A percentile compares a stretch with the other conserved stretches of the same genome.
Evolutionary conservation across 2,797 vertebrate genomes (phyloP).

Genomic region (Acipenser oxyrinchus): DNA sequence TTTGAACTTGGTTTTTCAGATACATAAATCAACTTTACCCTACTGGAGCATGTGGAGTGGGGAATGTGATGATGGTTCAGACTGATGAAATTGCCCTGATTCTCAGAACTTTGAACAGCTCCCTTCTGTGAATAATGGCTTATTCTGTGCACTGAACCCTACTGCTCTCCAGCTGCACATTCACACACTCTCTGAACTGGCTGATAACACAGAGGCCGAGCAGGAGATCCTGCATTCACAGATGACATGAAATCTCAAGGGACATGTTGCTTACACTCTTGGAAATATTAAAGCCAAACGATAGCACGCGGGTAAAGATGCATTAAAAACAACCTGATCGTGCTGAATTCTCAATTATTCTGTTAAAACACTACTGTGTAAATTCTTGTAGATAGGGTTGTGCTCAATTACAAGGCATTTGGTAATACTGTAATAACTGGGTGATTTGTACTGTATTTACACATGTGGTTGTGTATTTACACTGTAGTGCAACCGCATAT

Average conservation of each 20-base stretch:
- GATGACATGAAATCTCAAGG: neutral
- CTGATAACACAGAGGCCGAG: slow-evolving; percentile 20
- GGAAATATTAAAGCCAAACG: slow-evolving; percentile 15
- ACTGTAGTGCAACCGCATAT: no score
- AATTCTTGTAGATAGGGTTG: no score
- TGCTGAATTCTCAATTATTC: no score
- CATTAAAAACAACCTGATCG: neutral
- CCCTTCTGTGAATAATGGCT: slow-evolving; percentile 3
- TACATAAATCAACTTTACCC: neutral
- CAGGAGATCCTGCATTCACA: slow-evolving; percentile 16
- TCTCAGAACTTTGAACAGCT: neutral
- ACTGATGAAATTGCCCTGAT: slow-evolving; percentile 1
- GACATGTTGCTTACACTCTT: neutral
- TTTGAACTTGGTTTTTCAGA: no score
- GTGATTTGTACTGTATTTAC: no score
- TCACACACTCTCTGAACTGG: slow-evolving; percentile 18
- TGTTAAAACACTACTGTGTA: no score
- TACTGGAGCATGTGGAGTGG: slow-evolving; percentile 14
- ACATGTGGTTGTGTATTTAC: no score
- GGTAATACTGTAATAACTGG: no score
- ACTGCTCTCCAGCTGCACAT: neutral
- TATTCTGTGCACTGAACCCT: neutral
- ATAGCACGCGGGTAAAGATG: neutral
- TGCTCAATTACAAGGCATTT: no score
- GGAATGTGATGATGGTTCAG: slow-evolving; percentile 22